Evolutionary conservation across 2,888 invertebrate genomes (phyloP), one percentile per base, ranked within the genome.

Genomic region (Microctonus hyperodae): DNA sequence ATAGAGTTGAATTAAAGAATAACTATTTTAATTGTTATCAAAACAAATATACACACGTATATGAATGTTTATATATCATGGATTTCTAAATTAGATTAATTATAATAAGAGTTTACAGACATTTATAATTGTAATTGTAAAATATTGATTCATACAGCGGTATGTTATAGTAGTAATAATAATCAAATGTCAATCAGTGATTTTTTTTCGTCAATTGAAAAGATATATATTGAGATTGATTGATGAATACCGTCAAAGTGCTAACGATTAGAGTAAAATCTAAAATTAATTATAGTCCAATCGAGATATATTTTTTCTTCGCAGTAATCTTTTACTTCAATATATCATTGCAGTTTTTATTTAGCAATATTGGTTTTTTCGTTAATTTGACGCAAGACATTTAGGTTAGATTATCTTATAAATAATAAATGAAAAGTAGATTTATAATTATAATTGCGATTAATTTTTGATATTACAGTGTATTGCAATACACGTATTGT

Each of bases 1-100:
- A 28, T 59, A 28, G n/a, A n/a, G 28, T 59, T 44, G 28, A 28
- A 59, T 59, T 59, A 28, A 59, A 48, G 16, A 28, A 44, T 40
- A 11, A 40, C 23, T 35, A 56, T 44, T 16, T 44, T 16, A 44
- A 44, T 20, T 1, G 16, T 40, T 13, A 40, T 40, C 5, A 4
- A 16, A 13, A 40, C 3, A 5, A 5, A 7, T 28, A 28, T 28
- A 28, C 7, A 3, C 28, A 28, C 28, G 3, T 28, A 28, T 28
- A 5, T 28, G 5, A 28, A 28, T 28, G 3, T 5, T n/a, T n/a
- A 28, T 28, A 28, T 28, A 28, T 28, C 7, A 28, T 28, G n/a
- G n/a, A n/a, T n/a, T n/a, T n/a, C n/a, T n/a, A n/a, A n/a, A n/a
- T n/a, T n/a, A n/a, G n/a, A n/a, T n/a, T n/a, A n/a, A n/a, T n/a